Evolutionary conservation across 2,888 invertebrate genomes (phyloP).

Genomic region (Sarcophaga variegata): DNA sequence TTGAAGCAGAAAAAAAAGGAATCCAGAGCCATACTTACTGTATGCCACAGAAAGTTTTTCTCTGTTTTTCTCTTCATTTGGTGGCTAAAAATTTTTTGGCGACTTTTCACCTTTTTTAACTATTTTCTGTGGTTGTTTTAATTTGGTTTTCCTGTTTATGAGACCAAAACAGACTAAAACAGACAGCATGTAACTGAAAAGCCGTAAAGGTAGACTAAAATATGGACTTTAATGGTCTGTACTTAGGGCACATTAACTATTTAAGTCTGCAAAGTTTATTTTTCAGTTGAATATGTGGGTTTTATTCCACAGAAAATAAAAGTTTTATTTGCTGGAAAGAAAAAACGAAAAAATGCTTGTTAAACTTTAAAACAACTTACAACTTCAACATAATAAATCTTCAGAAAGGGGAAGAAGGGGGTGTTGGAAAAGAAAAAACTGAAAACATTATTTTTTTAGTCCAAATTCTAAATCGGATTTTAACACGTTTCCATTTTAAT

Average conservation of each 20-base stretch:
- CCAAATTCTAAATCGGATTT: too few species aligned
- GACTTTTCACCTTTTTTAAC: conserved; percentile 39
- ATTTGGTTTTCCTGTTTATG: conserved; percentile 7
- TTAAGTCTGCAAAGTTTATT: conserved; percentile 42
- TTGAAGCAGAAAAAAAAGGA: too few species aligned
- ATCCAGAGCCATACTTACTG: too few species aligned
- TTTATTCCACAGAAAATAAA: too few species aligned
- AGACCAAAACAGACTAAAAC: neutral
- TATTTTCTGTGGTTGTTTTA: conserved; percentile 7
- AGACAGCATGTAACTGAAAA: neutral
- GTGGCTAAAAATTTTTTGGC: conserved; percentile 8
- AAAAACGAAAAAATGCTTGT: neutral
- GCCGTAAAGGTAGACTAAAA: conserved; percentile 2
- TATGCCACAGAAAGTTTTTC: neutral
- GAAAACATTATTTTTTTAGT: too few species aligned
- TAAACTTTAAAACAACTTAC: too few species aligned
- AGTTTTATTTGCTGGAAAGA: conserved; percentile 11
- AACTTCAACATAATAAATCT: too few species aligned
- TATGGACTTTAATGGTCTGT: neutral
- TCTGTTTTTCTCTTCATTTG: conserved; percentile 16
- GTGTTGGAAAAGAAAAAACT: too few species aligned
- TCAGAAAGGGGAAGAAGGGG: too few species aligned
- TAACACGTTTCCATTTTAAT: too few species aligned
- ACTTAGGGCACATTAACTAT: conserved; percentile 23
- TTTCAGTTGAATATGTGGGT: too few species aligned